Base-by-base conservation (phyloP, 2,888 invertebrate genomes). In the Acheta domesticus region DNA sequence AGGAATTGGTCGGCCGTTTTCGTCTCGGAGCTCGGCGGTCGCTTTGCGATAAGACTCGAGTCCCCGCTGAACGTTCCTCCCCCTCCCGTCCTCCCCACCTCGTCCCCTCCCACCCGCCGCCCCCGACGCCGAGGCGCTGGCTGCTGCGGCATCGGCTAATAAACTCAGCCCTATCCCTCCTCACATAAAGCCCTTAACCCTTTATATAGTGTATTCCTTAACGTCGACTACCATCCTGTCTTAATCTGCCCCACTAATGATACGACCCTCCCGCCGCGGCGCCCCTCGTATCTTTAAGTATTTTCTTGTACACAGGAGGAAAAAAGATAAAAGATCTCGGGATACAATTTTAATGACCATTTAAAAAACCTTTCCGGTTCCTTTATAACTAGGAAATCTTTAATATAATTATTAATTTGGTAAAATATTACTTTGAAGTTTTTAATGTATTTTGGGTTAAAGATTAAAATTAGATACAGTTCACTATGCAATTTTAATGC, bases 171-270 rank as follows among this genome's bases (percentile, higher is more conserved):
- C 62, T n/a, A 62, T 19, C 62, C 62, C 62, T 62, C 16, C 62
- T 62, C 62, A n/a, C 62, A 62, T 62, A 62, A 62, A 62, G n/a
- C 62, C 62, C 62, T 62, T 62, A 62, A 62, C 62, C 62, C 62
- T 62, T 62, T 62, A 62, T 62, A 62, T 62, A 62, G 62, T 62
- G 62, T 62, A 62, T 62, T 62, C 62, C 62, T 62, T 62, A 62
- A 62, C 62, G 62, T 62, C 62, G 62, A 62, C 62, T 62, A 62
- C 62, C 62, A 62, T 62, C 62, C 62, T 19, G 62, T 62, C 62
- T 62, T 62, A 62, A 62, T 62, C 62, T 62, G 62, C 62, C n/a
- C 62, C 62, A 62, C 62, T 62, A 62, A 62, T 62, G 62, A 62
- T 62, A 62, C 62, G 62, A 62, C 62, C 62, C 62, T 62, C 62